Evolutionary conservation across 2,888 invertebrate genomes (phyloP).

Genomic region (Saturnia japonica): DNA sequence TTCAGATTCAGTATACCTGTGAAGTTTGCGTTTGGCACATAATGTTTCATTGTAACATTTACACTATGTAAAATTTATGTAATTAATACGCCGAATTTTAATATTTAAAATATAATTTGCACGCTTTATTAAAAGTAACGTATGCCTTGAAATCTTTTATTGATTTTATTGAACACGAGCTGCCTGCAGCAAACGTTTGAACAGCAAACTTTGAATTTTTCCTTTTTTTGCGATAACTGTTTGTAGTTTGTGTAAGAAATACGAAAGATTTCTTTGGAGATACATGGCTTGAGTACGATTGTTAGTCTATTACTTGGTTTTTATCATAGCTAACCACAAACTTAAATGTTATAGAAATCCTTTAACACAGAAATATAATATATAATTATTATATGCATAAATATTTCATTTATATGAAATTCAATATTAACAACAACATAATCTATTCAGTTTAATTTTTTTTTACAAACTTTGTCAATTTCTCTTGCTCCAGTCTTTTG

Average conservation of each 20-base stretch:
- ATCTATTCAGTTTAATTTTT: neutral
- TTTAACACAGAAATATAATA: too few species aligned
- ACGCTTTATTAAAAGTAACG: neutral
- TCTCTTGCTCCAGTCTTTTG: conserved; percentile 42
- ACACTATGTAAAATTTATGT: too few species aligned
- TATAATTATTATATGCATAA: too few species aligned
- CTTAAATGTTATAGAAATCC: too few species aligned
- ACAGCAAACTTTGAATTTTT: neutral
- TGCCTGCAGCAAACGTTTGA: too few species aligned
- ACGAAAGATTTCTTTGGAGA: neutral
- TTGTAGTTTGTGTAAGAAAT: neutral
- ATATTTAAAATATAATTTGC: neutral
- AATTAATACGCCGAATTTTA: neutral
- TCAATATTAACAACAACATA: neutral
- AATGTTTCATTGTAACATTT: too few species aligned
- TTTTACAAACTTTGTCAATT: conserved; percentile 22
- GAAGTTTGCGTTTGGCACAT: too few species aligned
- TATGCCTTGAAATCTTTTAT: conserved; percentile 13
- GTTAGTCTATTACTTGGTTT: neutral
- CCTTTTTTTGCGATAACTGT: neutral
- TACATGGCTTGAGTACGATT: neutral
- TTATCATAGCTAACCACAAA: neutral
- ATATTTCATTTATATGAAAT: too few species aligned
- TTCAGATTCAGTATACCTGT: too few species aligned
- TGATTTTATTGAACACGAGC: neutral